phyloP scores from a whole-genome alignment of 53 echinoderm and acorn worm species.

The Stichopus horrens region DNA sequence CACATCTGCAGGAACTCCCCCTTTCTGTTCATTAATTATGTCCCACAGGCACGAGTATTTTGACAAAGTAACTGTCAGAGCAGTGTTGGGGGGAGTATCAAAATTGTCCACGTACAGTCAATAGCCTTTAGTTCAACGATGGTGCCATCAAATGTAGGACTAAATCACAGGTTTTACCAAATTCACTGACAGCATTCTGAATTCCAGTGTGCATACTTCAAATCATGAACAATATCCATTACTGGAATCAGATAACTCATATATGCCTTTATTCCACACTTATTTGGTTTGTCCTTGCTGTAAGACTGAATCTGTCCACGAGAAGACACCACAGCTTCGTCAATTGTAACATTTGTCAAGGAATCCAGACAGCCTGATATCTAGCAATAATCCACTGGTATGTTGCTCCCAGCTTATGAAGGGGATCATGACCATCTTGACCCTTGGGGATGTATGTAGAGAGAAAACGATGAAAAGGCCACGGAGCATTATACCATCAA shows the following conservation, averaged over 20 bases:
- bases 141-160: constrained; percentile 33
- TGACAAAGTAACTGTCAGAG: no score
- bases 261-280: constrained; percentile 48
- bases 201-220: constrained; percentile 50
- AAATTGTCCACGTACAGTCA: constrained; percentile 39
- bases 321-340: not conserved
- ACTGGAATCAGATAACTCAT: constrained; percentile 38
- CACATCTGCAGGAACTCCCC: constrained; percentile 43
- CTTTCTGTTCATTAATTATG: constrained; percentile 22
- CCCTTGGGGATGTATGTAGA: not conserved
- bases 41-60: not conserved
- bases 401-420: not conserved
- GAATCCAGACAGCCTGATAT: not conserved
- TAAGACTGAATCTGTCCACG: constrained; percentile 44
- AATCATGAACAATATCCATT: not conserved
- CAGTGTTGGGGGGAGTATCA: not conserved
- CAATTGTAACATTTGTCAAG: not conserved
- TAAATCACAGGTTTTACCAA: no score
- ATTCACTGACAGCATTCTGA: no score
- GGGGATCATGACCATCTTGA: not conserved
- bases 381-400: not conserved
- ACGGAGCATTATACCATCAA: no score
- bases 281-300: constrained; percentile 41
- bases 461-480: not conserved
- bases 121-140: constrained; percentile 2